These are phyloP conservation scores for Stenurella melanura DNA, from an alignment of 2,888 invertebrate species.

Conservation along the genomic window DNA sequence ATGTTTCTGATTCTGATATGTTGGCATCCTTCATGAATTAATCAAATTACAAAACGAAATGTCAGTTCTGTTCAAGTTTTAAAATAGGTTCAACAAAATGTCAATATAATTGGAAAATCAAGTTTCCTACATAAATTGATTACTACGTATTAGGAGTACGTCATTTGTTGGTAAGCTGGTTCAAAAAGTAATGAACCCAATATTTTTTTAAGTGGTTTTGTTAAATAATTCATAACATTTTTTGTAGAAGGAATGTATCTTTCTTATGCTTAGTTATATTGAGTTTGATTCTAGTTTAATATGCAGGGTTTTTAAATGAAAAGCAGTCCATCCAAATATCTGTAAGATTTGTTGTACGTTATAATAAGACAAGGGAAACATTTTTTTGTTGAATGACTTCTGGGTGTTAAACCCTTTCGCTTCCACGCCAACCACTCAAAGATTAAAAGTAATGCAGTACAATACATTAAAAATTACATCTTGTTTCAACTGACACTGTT, in stretches of 20 bases:
- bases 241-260: not conserved
- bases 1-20: constrained; percentile 37
- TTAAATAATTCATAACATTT: constrained; percentile 1
- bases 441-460: too few relatives aligned
- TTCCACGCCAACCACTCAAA: too few relatives aligned
- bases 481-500: too few relatives aligned
- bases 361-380: too few relatives aligned
- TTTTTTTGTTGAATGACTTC: too few relatives aligned
- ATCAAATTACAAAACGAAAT: constrained; percentile 54
- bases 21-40: constrained; percentile 58
- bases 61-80: constrained; percentile 46
- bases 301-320: too few relatives aligned
- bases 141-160: not conserved
- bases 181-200: not conserved
- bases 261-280: too few relatives aligned
- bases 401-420: too few relatives aligned
- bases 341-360: too few relatives aligned
- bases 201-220: not conserved
- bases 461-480: too few relatives aligned
- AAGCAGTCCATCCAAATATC: too few relatives aligned
- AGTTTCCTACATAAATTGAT: constrained; percentile 23
- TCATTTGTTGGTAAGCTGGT: not conserved
- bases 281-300: too few relatives aligned
- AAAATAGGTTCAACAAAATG: constrained; percentile 38
- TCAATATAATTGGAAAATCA: constrained; percentile 53